These are phyloP conservation scores for Aspidiotus rigidus DNA, from an alignment of 2,888 invertebrate genomes.

Conservation along the genomic window DNA sequence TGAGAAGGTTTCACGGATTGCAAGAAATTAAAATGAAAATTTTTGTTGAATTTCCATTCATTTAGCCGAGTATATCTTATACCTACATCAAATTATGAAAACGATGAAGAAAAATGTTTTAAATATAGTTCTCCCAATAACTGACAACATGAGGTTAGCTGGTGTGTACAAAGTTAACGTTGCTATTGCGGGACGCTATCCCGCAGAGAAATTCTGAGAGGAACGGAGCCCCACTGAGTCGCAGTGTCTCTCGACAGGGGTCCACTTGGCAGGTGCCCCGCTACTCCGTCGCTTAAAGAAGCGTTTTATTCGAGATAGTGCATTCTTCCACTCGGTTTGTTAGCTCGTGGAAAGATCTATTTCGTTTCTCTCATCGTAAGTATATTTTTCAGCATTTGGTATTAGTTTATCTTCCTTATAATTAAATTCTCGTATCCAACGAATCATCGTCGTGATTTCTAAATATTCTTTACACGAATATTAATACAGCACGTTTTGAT, in stretches of 20 bases:
- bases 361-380: not conserved
- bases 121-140: slow-evolving; percentile 1
- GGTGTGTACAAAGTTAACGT: slow-evolving; percentile 4
- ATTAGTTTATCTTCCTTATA: slow-evolving; percentile 21
- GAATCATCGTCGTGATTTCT: not conserved
- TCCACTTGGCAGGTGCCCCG: slow-evolving; percentile 32
- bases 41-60: no score
- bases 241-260: slow-evolving; percentile 31
- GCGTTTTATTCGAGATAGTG: slow-evolving; percentile 29
- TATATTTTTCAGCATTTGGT: slow-evolving; percentile 14
- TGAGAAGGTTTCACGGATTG: no score
- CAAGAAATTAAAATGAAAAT: no score
- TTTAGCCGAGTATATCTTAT: no score
- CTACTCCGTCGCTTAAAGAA: slow-evolving; percentile 23
- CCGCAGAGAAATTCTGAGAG: slow-evolving; percentile 33
- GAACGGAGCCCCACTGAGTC: slow-evolving; percentile 31
- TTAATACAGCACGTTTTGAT: not conserved
- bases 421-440: slow-evolving; percentile 5
- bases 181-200: slow-evolving; percentile 18
- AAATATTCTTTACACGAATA: not conserved
- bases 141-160: slow-evolving; percentile 4
- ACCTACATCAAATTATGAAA: not conserved
- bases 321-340: slow-evolving; percentile 31
- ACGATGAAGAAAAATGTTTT: not conserved
- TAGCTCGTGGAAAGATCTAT: slow-evolving; percentile 5